Evolutionary conservation across 2,113 vertebrate genomes (phyloP).

Genomic region (Xiphorhynchus elegans): DNA sequence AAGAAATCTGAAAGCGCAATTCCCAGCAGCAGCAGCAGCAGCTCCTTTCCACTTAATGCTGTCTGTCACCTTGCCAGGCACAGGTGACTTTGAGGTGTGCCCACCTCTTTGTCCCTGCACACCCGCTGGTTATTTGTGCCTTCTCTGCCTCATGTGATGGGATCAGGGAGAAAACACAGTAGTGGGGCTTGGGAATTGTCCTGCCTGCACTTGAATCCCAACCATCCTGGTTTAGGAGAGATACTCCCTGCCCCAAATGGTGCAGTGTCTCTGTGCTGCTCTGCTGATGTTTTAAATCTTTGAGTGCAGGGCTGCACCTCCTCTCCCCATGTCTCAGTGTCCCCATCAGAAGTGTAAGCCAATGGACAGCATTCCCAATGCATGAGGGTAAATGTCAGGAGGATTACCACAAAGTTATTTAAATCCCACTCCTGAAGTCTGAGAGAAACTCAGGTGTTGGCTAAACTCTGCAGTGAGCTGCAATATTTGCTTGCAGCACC

Average conservation of each 20-base stretch:
- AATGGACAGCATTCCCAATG: background rate
- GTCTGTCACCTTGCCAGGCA: background rate
- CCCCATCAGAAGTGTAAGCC: background rate
- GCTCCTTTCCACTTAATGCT: background rate
- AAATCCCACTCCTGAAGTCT: background rate
- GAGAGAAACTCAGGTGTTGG: background rate
- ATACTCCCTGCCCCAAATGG: background rate
- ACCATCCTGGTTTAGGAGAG: accelerated
- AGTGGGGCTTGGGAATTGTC: background rate
- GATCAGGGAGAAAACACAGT: background rate
- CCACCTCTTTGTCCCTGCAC: background rate
- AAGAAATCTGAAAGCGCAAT: background rate
- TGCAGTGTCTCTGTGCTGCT: background rate
- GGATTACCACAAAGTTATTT: background rate
- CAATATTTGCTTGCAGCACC: background rate
- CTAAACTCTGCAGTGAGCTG: background rate
- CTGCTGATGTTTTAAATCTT: background rate
- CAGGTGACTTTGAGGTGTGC: background rate
- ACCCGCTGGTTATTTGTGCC: accelerated
- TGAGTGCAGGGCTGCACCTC: background rate
- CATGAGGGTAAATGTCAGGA: background rate
- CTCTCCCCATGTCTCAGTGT: background rate
- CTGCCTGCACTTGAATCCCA: background rate
- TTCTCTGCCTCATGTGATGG: accelerated
- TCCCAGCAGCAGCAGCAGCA: background rate